Evolutionary conservation across 2,888 invertebrate species (phyloP).

Genomic region (Sminthurides aquaticus): DNA sequence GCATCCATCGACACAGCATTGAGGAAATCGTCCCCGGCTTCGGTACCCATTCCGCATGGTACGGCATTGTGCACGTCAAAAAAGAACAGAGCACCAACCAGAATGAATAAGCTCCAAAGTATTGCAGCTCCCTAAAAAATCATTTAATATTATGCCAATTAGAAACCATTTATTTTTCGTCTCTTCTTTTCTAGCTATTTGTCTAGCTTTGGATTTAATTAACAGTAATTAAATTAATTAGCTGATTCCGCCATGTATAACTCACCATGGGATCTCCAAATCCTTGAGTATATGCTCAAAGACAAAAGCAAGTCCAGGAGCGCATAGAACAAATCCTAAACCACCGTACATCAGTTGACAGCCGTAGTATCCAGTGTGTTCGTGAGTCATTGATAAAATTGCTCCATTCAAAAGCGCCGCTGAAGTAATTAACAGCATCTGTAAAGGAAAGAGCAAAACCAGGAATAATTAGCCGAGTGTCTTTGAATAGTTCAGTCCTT

Average conservation of each 20-base stretch:
- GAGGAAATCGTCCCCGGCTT: conserved; percentile 36
- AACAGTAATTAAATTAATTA: too few species aligned
- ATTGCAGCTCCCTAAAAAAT: conserved; percentile 39
- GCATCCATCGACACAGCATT: conserved; percentile 38
- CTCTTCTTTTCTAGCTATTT: too few species aligned
- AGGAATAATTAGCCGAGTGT: background rate
- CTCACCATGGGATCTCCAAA: conserved; percentile 38
- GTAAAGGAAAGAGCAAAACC: conserved; percentile 14
- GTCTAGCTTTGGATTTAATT: too few species aligned
- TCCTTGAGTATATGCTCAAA: conserved; percentile 22
- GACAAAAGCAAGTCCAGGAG: conserved; percentile 34
- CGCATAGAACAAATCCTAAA: conserved; percentile 36
- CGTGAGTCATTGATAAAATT: conserved; percentile 40
- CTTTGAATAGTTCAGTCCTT: background rate
- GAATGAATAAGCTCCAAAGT: conserved; percentile 28
- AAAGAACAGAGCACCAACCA: conserved; percentile 33
- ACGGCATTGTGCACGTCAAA: conserved; percentile 29
- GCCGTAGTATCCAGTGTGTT: conserved; percentile 40
- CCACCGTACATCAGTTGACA: conserved; percentile 40
- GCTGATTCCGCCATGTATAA: too few species aligned
- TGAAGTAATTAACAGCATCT: conserved; percentile 43
- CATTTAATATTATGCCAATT: background rate
- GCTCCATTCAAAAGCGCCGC: conserved; percentile 40
- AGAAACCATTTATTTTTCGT: background rate
- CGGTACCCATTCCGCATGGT: conserved; percentile 38